phyloP scores from a whole-genome alignment of 2,888 invertebrate species.

The Xanthorhoe spadicearia region DNA sequence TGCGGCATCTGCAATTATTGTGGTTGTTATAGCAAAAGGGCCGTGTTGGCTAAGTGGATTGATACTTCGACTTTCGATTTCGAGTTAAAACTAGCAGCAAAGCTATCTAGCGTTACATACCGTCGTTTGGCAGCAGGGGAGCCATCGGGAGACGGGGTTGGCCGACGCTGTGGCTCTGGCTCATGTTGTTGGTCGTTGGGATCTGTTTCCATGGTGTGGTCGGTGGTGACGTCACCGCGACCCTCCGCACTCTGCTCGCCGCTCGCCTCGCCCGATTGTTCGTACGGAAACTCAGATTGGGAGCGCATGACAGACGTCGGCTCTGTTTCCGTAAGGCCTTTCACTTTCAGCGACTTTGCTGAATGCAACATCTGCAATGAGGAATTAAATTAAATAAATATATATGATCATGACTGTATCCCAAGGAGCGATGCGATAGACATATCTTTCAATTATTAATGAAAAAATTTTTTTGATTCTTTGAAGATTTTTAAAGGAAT shows the following conservation, averaged over 20 bases:
- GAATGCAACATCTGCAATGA: constrained; percentile 88
- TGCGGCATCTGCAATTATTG: constrained; percentile 63
- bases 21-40: too few relatives aligned
- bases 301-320: constrained; percentile 90
- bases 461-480: too few relatives aligned
- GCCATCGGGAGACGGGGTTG: constrained; percentile 86
- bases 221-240: constrained; percentile 71
- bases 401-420: too few relatives aligned
- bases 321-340: constrained; percentile 94
- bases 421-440: too few relatives aligned
- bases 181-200: constrained; percentile 76
- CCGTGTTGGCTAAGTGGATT: too few relatives aligned
- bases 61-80: too few relatives aligned
- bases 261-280: constrained; percentile 77
- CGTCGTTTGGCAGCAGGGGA: constrained; percentile 80
- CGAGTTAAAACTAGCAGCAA: too few relatives aligned
- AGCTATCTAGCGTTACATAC: too few relatives aligned
- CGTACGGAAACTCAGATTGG: constrained; percentile 63
- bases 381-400: constrained; percentile 13
- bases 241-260: constrained; percentile 59
- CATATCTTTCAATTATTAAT: too few relatives aligned
- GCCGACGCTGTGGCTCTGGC: constrained; percentile 73
- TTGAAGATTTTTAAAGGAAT: too few relatives aligned
- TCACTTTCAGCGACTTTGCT: constrained; percentile 94
- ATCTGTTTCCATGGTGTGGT: constrained; percentile 59